A percentile compares a stretch with the other conserved stretches of the same genome.
phyloP scores from a whole-genome alignment of 2,888 invertebrate species.

The Poecilus cupreus region DNA sequence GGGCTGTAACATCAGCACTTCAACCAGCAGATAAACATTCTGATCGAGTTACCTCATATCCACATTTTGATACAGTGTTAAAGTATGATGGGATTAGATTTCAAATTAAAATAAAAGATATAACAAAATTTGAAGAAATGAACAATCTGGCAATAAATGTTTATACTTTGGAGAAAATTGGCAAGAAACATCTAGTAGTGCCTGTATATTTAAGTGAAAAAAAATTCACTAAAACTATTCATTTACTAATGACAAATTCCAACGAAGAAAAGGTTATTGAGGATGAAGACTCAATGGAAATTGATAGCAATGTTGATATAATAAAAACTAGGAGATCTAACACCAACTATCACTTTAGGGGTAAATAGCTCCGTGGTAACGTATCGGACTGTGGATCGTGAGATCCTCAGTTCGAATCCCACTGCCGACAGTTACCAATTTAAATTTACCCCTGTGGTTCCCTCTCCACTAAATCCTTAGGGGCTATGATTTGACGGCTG shows the following conservation, averaged over 20 bases:
- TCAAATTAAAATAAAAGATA: slow-evolving; percentile 58
- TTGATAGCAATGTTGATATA: slow-evolving; percentile 17
- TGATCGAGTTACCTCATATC: slow-evolving; percentile 58
- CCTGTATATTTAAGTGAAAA: slow-evolving; percentile 59
- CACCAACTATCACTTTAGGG: neutral
- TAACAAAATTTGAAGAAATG: slow-evolving; percentile 60
- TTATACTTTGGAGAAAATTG: slow-evolving; percentile 56
- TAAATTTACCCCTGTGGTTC: too few species aligned
- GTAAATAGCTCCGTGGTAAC: too few species aligned
- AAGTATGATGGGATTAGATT: slow-evolving; percentile 61
- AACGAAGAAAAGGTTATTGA: slow-evolving; percentile 17
- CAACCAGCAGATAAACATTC: slow-evolving; percentile 54
- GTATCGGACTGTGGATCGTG: too few species aligned
- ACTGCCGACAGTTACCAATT: too few species aligned
- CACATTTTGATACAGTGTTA: slow-evolving; percentile 59
- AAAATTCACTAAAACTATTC: slow-evolving; percentile 50
- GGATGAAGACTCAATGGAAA: slow-evolving; percentile 8
- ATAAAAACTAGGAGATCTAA: neutral
- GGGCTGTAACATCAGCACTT: slow-evolving; percentile 61
- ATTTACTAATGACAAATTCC: slow-evolving; percentile 55
- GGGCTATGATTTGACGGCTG: too few species aligned
- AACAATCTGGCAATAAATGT: slow-evolving; percentile 61
- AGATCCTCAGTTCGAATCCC: too few species aligned
- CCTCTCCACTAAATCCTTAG: too few species aligned
- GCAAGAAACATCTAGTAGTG: slow-evolving; percentile 58